A percentile compares a stretch with the other conserved stretches of the same genome.
phyloP scores from a whole-genome alignment of 2,888 invertebrate genomes.

The Heliconius cydno region DNA sequence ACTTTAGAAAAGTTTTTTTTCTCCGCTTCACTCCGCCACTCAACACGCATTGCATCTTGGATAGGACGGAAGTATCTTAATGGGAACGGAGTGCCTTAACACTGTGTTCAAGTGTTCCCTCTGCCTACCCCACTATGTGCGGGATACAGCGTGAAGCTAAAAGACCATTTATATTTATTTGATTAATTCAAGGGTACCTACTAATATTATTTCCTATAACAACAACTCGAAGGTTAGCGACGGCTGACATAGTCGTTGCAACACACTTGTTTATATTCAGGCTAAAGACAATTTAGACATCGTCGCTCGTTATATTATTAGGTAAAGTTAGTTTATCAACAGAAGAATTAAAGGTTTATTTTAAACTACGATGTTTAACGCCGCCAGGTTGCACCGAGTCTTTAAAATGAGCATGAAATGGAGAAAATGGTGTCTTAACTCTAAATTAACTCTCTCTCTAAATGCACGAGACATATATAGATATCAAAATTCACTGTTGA shows the following conservation, averaged over 20 bases:
- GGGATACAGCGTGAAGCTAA: too few relatives aligned
- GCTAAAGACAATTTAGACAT: not conserved
- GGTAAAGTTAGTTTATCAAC: not conserved
- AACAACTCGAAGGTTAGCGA: not conserved
- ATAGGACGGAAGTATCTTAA: too few relatives aligned
- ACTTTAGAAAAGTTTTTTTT: too few relatives aligned
- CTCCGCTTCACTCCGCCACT: too few relatives aligned
- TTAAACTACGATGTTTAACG: not conserved
- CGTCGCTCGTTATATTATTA: not conserved
- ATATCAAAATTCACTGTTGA: not conserved
- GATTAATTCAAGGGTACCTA: not conserved
- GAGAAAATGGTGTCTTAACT: not conserved
- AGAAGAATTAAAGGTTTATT: not conserved
- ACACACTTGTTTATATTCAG: conserved; percentile 16
- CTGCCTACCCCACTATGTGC: too few relatives aligned
- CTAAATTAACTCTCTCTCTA: not conserved
- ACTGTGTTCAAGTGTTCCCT: too few relatives aligned
- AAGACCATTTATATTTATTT: not conserved
- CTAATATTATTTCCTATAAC: not conserved
- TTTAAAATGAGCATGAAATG: not conserved
- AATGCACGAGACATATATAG: too few relatives aligned
- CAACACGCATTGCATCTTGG: too few relatives aligned
- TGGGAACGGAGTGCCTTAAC: too few relatives aligned
- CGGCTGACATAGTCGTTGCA: not conserved
- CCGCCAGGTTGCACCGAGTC: not conserved